Base-by-base conservation (phyloP, 2,888 invertebrate species). In the Clanis bilineata region DNA sequence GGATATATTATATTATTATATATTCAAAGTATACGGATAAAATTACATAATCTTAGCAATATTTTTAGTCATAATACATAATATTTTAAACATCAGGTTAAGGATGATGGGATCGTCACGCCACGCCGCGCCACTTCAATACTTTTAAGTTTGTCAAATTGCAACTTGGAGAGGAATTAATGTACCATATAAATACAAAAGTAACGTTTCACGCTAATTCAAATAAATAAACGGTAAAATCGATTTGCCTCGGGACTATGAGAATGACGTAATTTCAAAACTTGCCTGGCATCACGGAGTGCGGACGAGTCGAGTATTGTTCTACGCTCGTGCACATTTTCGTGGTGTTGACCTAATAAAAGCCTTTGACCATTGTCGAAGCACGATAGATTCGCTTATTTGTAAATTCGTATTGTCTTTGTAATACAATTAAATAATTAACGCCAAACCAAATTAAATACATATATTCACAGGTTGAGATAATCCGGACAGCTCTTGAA, bases 201-300 rank as follows among this genome's bases (percentile, higher is more conserved):
- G 56, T 65, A 60, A 57, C 65, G 71, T 71, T 72, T 74, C 69
- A 73, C 70, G 72, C 67, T 65, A 69, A 70, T 64, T 72, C 63
- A 67, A 67, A 71, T 64, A 70, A 66, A 57, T 56, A 57, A 57
- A 57, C 61, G 57, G 69, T 71, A 67, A 76, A 86, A 86, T 86
- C 79, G 75, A 86, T 87, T 83, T 67, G 72, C 64, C 69, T 82
- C 79, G 82, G 79, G 65, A 74, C 77, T 70, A 61, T 62, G 57
- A 59, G 65, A 71, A 79, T 88, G 85, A 86, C 82, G 85, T 83
- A 86, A 86, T 68, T 63, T 62, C 62, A 60, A 63, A 73, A 70
- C 65, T 63, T 60, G 65, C 68, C 64, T 61, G 71, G 60, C 65
- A 67, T 62, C 64, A 63, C 67, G 68, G 67, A 64, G n/a, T n/a